These are phyloP conservation scores for Falco biarmicus DNA, from an alignment of 2,797 vertebrate genomes.

Conservation along the genomic window DNA sequence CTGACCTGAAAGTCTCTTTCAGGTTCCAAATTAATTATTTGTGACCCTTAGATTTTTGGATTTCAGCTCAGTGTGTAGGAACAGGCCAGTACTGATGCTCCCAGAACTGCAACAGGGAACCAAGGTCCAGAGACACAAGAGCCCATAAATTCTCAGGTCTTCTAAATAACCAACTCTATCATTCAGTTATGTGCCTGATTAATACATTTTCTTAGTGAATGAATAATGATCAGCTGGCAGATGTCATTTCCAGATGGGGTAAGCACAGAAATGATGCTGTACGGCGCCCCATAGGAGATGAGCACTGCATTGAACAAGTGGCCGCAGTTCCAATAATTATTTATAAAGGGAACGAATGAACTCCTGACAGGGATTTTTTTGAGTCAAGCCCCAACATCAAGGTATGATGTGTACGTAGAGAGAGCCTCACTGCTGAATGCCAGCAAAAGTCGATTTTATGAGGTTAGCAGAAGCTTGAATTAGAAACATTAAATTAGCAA, in stretches of 20 bases:
- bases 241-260: not conserved
- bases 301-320: not conserved
- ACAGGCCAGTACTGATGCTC: not conserved
- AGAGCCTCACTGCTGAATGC: not conserved
- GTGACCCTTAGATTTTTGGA: not conserved
- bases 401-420: not conserved
- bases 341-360: not conserved
- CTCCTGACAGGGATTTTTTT: not conserved
- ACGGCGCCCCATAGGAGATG: not conserved
- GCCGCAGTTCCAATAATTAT: not conserved
- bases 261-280: not conserved
- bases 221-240: not conserved
- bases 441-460: not conserved
- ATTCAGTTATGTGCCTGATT: not conserved
- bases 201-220: not conserved
- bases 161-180: not conserved
- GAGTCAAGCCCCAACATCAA: not conserved
- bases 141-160: not conserved
- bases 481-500: not conserved
- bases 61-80: not conserved
- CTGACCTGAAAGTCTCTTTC: not conserved
- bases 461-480: not conserved
- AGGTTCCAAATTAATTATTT: not conserved
- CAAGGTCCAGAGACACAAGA: not conserved
- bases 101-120: not conserved